Base-by-base conservation (phyloP, 2,888 invertebrate species). In the Calameuta idolon region DNA sequence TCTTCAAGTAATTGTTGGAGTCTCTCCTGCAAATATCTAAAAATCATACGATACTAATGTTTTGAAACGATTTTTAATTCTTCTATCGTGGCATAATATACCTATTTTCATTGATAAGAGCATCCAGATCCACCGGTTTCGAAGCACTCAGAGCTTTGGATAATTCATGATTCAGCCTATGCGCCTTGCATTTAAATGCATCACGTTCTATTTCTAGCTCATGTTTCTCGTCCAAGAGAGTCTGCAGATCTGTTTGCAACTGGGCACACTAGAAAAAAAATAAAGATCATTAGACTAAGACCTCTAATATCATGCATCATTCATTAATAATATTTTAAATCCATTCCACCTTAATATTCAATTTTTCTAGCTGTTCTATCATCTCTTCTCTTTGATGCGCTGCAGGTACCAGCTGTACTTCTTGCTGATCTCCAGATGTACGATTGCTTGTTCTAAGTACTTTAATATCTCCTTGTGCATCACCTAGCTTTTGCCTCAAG, bases 171-270 rank as follows among this genome's bases (percentile, higher is more conserved):
- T 97, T 97, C 34, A 97, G 92, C 12, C 97, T 93, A 88, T 96
- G 96, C 4, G 96, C 95, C 92, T 97, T 97, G 85, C 94, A 95
- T 88, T 96, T 96, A 88, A 96, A 97, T 34, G 96, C 96, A 90
- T 97, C 97, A 80, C 97, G 93, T 89, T 97, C 97, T 9, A 94
- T 95, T 31, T 95, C 94, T 55, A 96, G 91, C 88, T 97, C 97
- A 87, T 97, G 97, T 88, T 97, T 97, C 89, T 97, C 97, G 90
- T 97, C 97, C 73, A 97, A 91, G 37, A 96, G 94, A 11, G 95
- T 94, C 89, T 96, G 94, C 55, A 97, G 93, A 91, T 97, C 97
- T 74, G 94, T 92, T 86, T 96, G 95, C 75, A 97, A 91, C 91
- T 96, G 96, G 83, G 94, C 93, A 89, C 94, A 96, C 95, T 96